These are phyloP conservation scores for Synergus itoensis DNA, from an alignment of 2,888 invertebrate genomes.

Conservation along the genomic window DNA sequence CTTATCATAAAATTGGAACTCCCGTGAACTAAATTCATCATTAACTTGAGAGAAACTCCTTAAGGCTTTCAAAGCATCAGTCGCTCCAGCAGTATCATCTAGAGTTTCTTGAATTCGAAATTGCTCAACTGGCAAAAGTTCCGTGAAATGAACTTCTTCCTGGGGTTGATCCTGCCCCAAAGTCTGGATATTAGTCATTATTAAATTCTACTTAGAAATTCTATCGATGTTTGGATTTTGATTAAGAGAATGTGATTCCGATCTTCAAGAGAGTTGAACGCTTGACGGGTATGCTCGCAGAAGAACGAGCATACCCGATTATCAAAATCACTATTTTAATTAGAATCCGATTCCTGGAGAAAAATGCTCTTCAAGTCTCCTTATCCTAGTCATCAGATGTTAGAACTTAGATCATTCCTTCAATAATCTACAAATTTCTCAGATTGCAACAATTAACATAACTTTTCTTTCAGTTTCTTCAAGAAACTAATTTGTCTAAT, in stretches of 20 bases:
- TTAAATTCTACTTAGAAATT: not conserved
- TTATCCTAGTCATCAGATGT: not conserved
- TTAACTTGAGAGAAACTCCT: conserved; percentile 66
- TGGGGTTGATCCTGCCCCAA: conserved; percentile 62
- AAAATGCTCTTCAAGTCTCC: not conserved
- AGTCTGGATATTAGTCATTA: conserved; percentile 63
- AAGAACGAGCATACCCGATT: conserved; percentile 54
- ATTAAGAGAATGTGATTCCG: conserved; percentile 24
- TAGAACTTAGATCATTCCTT: not conserved
- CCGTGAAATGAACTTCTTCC: conserved; percentile 73
- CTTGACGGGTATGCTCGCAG: conserved; percentile 57
- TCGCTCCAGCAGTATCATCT: conserved; percentile 61
- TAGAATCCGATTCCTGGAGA: not conserved
- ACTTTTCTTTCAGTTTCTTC: not conserved
- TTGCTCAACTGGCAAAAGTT: conserved; percentile 72
- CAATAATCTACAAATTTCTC: not conserved
- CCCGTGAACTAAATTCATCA: conserved; percentile 54
- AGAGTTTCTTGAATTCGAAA: conserved; percentile 65
- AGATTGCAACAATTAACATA: not conserved
- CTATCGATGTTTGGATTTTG: not conserved
- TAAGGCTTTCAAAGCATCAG: conserved; percentile 72
- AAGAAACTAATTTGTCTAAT: not conserved
- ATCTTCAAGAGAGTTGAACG: conserved; percentile 64
- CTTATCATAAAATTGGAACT: conserved; percentile 52
- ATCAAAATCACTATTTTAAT: conserved; percentile 1